A percentile compares a stretch with the other conserved stretches of the same genome.
Conservation (phyloP, 2,113 vertebrate species). For the Ictidomys tridecemlineatus region DNA sequence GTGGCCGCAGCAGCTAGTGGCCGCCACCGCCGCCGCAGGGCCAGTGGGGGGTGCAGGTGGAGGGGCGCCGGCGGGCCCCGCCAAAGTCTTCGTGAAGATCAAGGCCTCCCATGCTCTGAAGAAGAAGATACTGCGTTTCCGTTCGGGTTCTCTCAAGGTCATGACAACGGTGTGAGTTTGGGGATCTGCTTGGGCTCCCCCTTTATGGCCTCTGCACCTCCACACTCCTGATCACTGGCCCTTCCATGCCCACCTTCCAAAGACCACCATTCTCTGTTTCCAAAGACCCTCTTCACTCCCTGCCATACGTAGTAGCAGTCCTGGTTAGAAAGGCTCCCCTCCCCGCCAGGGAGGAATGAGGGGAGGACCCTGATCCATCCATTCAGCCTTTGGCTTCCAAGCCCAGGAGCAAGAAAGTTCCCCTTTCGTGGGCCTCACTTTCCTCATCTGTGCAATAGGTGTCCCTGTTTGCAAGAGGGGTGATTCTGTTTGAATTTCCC, state of each 20-base stretch:
- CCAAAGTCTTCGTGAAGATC: constrained; percentile 94
- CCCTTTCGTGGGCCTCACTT: constrained; percentile 36
- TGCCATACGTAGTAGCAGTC: neutral
- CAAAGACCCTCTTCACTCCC: constrained; percentile 66
- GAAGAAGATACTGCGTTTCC: constrained; percentile 94
- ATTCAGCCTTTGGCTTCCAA: neutral
- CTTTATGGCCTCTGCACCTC: constrained; percentile 59
- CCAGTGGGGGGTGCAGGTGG: constrained; percentile 63
- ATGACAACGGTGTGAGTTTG: constrained; percentile 94
- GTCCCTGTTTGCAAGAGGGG: constrained; percentile 61
- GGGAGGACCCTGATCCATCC: constrained; percentile 13
- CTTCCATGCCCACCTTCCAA: constrained; percentile 72
- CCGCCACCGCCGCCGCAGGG: constrained; percentile 81
- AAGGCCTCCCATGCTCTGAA: constrained; percentile 95
- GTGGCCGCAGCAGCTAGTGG: constrained; percentile 93
- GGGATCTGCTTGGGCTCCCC: constrained; percentile 34
- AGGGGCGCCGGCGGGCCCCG: constrained; percentile 86
- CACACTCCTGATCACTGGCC: constrained; percentile 11
- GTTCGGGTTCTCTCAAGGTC: constrained; percentile 93
- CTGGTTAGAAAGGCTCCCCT: neutral
- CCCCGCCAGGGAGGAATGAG: neutral
- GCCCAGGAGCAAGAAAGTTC: constrained; percentile 1
- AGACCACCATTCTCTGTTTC: constrained; percentile 70
- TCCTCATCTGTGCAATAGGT: constrained; percentile 56
- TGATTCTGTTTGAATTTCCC: constrained; percentile 43